Conservation (phyloP, 2,797 vertebrate genomes). For the Enteromius treurensis region DNA sequence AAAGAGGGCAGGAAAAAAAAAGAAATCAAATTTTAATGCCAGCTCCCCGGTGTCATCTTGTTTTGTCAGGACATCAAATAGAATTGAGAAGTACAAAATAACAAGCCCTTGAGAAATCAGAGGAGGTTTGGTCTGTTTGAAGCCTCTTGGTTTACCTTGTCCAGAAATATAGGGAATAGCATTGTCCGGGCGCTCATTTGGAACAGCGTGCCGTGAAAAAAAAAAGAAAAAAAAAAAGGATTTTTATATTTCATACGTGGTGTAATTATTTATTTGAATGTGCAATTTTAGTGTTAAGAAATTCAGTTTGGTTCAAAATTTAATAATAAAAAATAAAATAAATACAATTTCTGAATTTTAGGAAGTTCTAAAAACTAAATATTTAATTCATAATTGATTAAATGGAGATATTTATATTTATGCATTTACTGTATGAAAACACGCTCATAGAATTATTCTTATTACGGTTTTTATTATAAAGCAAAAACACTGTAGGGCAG, state of each 20-base stretch:
- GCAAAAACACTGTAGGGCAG: not conserved
- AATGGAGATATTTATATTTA: not conserved
- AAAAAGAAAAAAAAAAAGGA: slow-evolving; percentile 69
- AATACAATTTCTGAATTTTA: not conserved
- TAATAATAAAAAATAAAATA: not conserved
- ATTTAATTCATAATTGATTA: not conserved
- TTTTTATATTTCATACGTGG: slow-evolving; percentile 67
- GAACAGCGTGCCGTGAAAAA: slow-evolving; percentile 71
- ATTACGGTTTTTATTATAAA: not conserved
- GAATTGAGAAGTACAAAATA: slow-evolving; percentile 93
- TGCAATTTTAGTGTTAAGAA: slow-evolving; percentile 61
- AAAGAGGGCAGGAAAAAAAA: not conserved
- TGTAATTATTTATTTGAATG: slow-evolving; percentile 69
- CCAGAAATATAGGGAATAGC: slow-evolving; percentile 64
- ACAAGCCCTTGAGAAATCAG: slow-evolving; percentile 91
- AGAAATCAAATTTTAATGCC: slow-evolving; percentile 91
- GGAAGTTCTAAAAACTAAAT: not conserved
- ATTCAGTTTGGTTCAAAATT: not conserved
- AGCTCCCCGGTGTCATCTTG: slow-evolving; percentile 90
- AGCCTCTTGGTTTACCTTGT: slow-evolving; percentile 87
- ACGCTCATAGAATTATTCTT: not conserved
- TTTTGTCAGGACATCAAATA: slow-evolving; percentile 97
- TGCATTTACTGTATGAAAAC: not conserved
- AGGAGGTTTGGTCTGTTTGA: slow-evolving; percentile 84
- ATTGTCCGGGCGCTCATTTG: slow-evolving; percentile 63